These are phyloP conservation scores for Agonum fuliginosum DNA, from an alignment of 2,888 invertebrate genomes.

Conservation along the genomic window DNA sequence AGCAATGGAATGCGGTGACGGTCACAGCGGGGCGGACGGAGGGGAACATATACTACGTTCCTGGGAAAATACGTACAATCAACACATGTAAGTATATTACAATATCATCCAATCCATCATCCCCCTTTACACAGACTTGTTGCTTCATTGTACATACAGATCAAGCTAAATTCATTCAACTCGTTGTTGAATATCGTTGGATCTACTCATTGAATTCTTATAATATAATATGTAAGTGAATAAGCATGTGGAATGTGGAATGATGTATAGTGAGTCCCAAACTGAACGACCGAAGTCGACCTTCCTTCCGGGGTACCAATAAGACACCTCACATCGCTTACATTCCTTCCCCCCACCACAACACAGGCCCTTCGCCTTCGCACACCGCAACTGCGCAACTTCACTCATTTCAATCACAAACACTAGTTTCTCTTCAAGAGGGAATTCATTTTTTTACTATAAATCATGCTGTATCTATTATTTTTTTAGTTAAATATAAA, in stretches of 20 bases:
- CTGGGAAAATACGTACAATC: neutral
- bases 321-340: conserved; percentile 19
- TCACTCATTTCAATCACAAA: neutral
- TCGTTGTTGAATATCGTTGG: too few species aligned
- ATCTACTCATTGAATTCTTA: neutral
- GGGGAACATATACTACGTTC: neutral
- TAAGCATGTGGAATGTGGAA: too few species aligned
- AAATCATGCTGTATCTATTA: neutral
- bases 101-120: neutral
- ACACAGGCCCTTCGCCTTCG: neutral
- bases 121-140: neutral
- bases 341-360: conserved; percentile 29
- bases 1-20: conserved; percentile 66
- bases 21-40: conserved; percentile 63
- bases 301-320: conserved; percentile 38
- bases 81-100: neutral
- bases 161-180: too few species aligned
- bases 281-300: conserved; percentile 17
- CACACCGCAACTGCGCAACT: too few species aligned
- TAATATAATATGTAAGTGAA: neutral
- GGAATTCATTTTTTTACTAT: neutral
- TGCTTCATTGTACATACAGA: too few species aligned
- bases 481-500: conserved; percentile 4
- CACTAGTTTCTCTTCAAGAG: neutral
- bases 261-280: neutral